Evolutionary conservation across 1,140 invertebrate species (phyloP).

Genomic region (Drosophila triauraria): DNA sequence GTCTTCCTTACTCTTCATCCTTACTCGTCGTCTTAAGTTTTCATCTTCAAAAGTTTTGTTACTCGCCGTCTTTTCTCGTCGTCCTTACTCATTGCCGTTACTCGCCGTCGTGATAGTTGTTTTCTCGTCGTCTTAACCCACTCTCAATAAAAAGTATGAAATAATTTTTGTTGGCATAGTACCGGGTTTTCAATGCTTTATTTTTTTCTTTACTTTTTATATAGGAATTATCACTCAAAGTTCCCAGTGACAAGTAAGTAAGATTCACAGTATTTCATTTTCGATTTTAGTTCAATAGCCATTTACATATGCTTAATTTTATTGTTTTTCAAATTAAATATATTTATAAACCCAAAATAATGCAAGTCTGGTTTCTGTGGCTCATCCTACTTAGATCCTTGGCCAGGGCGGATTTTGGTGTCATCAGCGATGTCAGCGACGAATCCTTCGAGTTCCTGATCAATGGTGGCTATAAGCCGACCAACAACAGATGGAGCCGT

Average conservation of each 20-base stretch:
- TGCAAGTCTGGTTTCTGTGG: constrained; percentile 7
- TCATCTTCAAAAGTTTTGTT: too few relatives aligned
- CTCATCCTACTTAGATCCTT: neutral
- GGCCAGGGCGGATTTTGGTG: constrained; percentile 14
- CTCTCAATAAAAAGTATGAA: too few relatives aligned
- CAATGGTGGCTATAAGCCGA: constrained; percentile 37
- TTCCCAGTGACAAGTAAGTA: neutral
- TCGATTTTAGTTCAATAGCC: neutral
- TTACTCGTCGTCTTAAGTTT: too few relatives aligned
- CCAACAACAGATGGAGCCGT: neutral
- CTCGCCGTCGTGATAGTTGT: too few relatives aligned
- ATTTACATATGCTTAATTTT: constrained; percentile 1
- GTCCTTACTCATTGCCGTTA: too few relatives aligned
- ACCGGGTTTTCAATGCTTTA: too few relatives aligned
- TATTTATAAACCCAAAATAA: neutral
- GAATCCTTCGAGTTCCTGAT: constrained; percentile 60
- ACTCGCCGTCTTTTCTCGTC: too few relatives aligned
- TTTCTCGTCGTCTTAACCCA: too few relatives aligned
- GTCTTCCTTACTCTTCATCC: neutral
- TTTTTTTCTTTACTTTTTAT: too few relatives aligned
- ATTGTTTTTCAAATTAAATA: neutral
- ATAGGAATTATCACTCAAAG: too few relatives aligned
- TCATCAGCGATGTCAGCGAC: constrained; percentile 34
- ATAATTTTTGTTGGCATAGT: too few relatives aligned
- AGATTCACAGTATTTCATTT: neutral